Evolutionary conservation across 2,113 vertebrate genomes (phyloP).

Genomic region (Circaetus gallicus): DNA sequence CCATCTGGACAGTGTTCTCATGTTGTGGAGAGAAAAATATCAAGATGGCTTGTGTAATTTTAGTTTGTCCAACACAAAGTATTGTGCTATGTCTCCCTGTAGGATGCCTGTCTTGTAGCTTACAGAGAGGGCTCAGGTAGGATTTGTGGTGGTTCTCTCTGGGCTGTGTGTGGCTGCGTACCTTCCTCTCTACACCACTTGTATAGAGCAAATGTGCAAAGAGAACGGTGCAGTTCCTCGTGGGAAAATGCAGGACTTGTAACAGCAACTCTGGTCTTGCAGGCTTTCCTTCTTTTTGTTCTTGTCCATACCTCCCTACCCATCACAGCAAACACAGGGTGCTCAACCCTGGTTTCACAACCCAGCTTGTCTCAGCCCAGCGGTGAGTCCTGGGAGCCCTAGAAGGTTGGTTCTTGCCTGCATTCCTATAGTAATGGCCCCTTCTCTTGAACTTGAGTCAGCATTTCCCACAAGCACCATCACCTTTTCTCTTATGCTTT

Average conservation of each 20-base stretch:
- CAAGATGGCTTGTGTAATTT: not conserved
- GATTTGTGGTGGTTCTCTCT: not conserved
- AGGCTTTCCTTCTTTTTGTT: not conserved
- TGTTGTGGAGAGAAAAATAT: not conserved
- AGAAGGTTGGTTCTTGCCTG: not conserved
- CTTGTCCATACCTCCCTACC: not conserved
- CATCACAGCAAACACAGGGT: not conserved
- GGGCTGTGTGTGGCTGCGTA: accelerated
- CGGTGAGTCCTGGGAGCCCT: not conserved
- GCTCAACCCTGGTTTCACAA: not conserved
- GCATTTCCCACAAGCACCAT: not conserved
- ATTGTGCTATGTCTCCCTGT: not conserved
- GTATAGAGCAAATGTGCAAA: accelerated
- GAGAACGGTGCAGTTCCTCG: not conserved
- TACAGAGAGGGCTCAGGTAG: accelerated
- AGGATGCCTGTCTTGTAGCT: not conserved
- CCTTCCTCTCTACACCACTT: accelerated
- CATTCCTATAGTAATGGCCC: not conserved
- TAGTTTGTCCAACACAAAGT: not conserved
- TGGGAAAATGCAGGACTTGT: not conserved
- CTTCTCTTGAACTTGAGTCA: not conserved
- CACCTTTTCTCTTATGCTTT: not conserved
- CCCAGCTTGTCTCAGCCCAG: not conserved
- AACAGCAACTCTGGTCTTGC: not conserved
- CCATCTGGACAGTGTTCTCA: accelerated